phyloP scores from a whole-genome alignment of 2,113 vertebrate genomes.

The Burhinus oedicnemus region DNA sequence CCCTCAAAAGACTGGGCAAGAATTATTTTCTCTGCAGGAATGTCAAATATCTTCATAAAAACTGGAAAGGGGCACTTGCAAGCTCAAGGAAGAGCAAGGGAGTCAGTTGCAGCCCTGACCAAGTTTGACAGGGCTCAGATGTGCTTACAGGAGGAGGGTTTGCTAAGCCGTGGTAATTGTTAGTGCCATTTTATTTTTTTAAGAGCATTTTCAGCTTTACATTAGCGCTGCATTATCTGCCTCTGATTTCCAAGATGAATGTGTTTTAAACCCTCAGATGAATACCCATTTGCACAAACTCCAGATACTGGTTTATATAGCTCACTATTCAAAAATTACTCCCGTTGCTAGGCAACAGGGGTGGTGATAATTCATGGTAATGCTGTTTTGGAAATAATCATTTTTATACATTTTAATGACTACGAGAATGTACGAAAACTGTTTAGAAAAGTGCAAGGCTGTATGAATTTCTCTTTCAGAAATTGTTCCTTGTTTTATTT shows the following conservation, averaged over 20 bases:
- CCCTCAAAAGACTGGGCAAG: not conserved
- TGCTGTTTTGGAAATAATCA: conserved; percentile 72
- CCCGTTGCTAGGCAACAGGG: conserved; percentile 77
- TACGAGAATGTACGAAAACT: conserved; percentile 40
- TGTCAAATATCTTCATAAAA: not conserved
- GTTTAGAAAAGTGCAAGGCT: conserved; percentile 37
- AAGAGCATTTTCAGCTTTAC: conserved; percentile 39
- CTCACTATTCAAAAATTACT: conserved; percentile 74
- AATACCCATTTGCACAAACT: conserved; percentile 73
- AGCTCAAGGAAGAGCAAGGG: not conserved
- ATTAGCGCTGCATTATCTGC: conserved; percentile 53
- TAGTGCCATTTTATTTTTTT: conserved; percentile 28
- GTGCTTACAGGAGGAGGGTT: not conserved
- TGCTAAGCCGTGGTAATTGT: not conserved
- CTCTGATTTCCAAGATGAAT: conserved; percentile 70
- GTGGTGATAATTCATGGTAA: conserved; percentile 66
- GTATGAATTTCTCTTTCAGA: not conserved
- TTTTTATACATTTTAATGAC: conserved; percentile 74
- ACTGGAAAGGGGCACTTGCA: not conserved
- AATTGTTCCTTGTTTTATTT: conserved; percentile 23
- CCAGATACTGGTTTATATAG: conserved; percentile 53
- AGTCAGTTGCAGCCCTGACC: not conserved
- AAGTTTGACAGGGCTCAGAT: not conserved
- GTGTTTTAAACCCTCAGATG: conserved; percentile 61
- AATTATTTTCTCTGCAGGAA: not conserved